These are phyloP conservation scores for Enteromius fasciolatus DNA, from an alignment of 2,797 vertebrate genomes.

Conservation along the genomic window DNA sequence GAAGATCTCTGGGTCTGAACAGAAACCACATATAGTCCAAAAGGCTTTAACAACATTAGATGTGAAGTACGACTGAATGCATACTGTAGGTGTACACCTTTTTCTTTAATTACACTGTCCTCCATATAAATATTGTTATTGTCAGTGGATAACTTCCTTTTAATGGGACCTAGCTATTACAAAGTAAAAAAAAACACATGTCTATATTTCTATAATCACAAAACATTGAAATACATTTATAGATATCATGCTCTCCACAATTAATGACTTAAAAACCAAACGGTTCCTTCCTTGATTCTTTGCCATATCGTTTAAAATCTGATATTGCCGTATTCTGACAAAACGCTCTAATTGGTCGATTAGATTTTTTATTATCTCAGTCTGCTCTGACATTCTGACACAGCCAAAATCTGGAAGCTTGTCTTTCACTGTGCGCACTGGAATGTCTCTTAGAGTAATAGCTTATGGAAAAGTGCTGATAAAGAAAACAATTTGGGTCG, in stretches of 20 bases:
- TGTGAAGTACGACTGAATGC: background rate
- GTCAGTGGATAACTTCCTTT: background rate
- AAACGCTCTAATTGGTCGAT: background rate
- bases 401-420: constrained; percentile 30
- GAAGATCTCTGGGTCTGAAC: constrained; percentile 26
- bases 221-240: background rate
- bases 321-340: background rate
- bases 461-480: constrained; percentile 43
- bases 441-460: constrained; percentile 42
- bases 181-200: too few species aligned
- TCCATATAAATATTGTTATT: background rate
- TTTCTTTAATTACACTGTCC: background rate
- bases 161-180: background rate
- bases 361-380: background rate
- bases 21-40: constrained; percentile 16
- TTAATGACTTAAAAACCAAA: background rate
- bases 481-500: constrained; percentile 39
- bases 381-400: constrained; percentile 18
- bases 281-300: background rate
- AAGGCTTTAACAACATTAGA: constrained; percentile 1
- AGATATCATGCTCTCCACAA: background rate
- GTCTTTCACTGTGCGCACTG: constrained; percentile 8
- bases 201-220: background rate
- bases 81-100: background rate
- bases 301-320: background rate